A percentile compares a stretch with the other conserved stretches of the same genome.
Evolutionary conservation across 2,113 vertebrate genomes (phyloP).

Genomic region (Bos taurus): DNA sequence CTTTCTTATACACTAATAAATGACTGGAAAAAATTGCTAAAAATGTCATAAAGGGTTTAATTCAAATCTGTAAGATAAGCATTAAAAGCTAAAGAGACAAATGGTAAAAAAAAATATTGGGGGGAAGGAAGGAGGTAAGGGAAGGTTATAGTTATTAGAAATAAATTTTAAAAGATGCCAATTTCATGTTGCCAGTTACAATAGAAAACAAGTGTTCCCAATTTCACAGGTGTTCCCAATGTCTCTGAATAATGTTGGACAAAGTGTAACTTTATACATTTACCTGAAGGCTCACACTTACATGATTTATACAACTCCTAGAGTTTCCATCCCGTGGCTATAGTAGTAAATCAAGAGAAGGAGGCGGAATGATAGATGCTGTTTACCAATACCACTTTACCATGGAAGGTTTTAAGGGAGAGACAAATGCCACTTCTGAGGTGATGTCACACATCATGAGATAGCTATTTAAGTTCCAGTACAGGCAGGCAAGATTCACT

Average conservation of each 20-base stretch:
- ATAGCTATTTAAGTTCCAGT: conserved; percentile 10
- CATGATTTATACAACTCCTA: neutral
- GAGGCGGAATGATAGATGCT: neutral
- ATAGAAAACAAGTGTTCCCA: neutral
- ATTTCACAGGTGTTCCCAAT: neutral
- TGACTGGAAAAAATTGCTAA: neutral
- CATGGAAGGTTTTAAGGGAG: neutral
- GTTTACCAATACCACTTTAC: neutral
- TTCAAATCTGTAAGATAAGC: conserved; percentile 8
- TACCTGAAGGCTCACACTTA: neutral
- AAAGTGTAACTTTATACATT: neutral
- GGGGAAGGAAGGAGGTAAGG: fast-evolving
- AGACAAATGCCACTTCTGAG: neutral
- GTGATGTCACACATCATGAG: neutral
- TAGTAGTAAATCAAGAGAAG: neutral
- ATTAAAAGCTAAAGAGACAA: neutral
- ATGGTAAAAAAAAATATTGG: neutral
- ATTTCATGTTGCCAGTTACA: neutral
- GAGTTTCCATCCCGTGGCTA: neutral
- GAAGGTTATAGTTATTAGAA: neutral
- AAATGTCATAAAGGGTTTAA: conserved; percentile 2
- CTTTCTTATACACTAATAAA: conserved; percentile 3
- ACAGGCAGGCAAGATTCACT: neutral
- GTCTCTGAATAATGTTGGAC: neutral
- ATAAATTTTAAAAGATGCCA: neutral